Conservation (phyloP, 1,140 invertebrate genomes). For the Ceratoteleas bidentatus region DNA sequence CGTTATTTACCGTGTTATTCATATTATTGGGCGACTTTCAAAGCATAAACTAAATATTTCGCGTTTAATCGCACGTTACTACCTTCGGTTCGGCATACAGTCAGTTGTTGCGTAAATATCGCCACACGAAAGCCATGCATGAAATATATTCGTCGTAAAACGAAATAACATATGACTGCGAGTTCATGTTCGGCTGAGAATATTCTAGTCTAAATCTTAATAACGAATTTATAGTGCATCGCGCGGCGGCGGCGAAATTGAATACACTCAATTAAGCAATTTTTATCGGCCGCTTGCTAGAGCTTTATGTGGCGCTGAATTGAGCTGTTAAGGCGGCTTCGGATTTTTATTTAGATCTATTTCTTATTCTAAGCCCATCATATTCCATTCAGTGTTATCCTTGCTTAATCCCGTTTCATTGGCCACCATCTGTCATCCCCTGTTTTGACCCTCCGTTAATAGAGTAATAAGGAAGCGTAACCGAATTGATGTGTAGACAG, state of each 20-base stretch:
- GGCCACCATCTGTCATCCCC: too few species aligned
- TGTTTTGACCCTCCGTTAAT: too few species aligned
- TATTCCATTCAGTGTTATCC: too few species aligned
- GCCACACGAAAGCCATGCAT: slow-evolving; percentile 3
- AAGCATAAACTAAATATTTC: slow-evolving; percentile 16
- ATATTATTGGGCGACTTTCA: slow-evolving; percentile 5
- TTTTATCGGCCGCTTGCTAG: neutral
- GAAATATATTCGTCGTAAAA: slow-evolving; percentile 30
- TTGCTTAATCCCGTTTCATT: too few species aligned
- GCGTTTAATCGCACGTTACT: slow-evolving; percentile 16
- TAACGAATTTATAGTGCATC: neutral
- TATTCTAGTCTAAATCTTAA: slow-evolving; percentile 14
- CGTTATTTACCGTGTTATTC: neutral
- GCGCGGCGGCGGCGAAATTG: neutral
- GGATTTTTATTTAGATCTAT: too few species aligned
- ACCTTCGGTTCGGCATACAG: slow-evolving; percentile 18
- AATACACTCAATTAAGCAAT: slow-evolving; percentile 1
- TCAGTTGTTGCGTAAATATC: slow-evolving; percentile 30
- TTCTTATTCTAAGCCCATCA: too few species aligned
- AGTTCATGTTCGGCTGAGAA: slow-evolving; percentile 3
- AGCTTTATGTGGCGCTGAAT: too few species aligned
- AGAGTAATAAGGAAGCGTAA: too few species aligned
- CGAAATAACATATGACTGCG: slow-evolving; percentile 18
- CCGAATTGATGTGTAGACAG: too few species aligned
- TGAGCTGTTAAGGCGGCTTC: too few species aligned